Evolutionary conservation across 2,888 invertebrate genomes (phyloP).

Genomic region (Bellardia pandia): DNA sequence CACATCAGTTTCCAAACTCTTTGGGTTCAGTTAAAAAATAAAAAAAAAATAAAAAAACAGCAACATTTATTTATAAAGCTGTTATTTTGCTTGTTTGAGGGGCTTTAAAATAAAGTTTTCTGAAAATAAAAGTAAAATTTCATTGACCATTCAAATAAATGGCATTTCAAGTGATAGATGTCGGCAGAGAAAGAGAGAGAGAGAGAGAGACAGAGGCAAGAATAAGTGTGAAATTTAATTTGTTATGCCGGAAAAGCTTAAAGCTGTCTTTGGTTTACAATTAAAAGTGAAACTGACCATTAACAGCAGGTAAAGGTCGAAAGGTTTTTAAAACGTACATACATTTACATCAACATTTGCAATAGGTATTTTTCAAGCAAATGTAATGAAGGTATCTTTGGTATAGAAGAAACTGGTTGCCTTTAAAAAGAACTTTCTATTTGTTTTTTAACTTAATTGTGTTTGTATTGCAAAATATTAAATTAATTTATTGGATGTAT

Average conservation of each 20-base stretch:
- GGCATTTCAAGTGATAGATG: conserved; percentile 48
- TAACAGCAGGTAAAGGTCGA: neutral
- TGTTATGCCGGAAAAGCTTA: conserved; percentile 43
- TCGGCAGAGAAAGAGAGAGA: neutral
- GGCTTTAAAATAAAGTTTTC: conserved; percentile 1
- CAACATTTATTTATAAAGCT: conserved; percentile 35
- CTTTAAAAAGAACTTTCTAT: neutral
- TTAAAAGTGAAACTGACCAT: conserved; percentile 44
- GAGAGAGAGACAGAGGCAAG: neutral
- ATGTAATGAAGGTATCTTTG: neutral
- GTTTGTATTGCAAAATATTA: too few species aligned
- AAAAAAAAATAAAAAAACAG: too few species aligned
- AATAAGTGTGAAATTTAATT: conserved; percentile 65
- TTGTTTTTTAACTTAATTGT: too few species aligned
- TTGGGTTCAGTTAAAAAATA: neutral
- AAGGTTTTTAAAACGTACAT: neutral
- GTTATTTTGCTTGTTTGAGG: neutral
- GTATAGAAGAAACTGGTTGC: neutral
- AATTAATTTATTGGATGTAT: too few species aligned
- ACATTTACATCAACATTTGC: neutral
- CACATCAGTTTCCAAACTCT: conserved; percentile 38
- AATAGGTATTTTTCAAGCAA: too few species aligned
- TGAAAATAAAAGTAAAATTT: conserved; percentile 49
- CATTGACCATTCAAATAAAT: conserved; percentile 44
- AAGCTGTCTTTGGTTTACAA: conserved; percentile 1